A percentile compares a stretch with the other conserved stretches of the same genome.
phyloP scores from a whole-genome alignment of 2,797 vertebrate genomes.

The Onychomys arenicola region DNA sequence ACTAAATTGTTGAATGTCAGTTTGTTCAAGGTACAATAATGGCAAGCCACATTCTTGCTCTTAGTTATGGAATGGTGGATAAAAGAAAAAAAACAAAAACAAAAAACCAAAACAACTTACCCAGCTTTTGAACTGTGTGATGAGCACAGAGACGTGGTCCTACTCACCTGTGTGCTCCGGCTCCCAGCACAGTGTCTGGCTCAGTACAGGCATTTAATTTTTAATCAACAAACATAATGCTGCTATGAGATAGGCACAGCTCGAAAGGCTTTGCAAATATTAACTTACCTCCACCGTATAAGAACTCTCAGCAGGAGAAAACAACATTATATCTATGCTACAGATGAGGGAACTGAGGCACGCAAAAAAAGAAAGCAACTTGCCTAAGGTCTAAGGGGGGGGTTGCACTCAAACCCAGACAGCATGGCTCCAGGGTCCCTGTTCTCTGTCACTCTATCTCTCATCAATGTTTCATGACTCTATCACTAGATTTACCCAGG shows the following conservation, averaged over 20 bases:
- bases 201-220: constrained; percentile 61
- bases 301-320: not conserved
- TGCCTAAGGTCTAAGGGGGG: not conserved
- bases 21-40: not conserved
- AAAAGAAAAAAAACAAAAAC: not conserved
- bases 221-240: constrained; percentile 67
- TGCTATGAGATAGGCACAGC: not conserved
- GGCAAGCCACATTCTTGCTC: constrained; percentile 1
- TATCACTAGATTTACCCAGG: not conserved
- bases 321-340: not conserved
- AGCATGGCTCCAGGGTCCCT: not conserved
- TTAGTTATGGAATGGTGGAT: not conserved
- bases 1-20: not conserved
- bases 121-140: not conserved
- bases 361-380: not conserved
- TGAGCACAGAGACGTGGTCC: not conserved
- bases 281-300: constrained; percentile 7
- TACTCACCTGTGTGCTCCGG: not conserved
- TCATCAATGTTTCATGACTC: constrained; percentile 59
- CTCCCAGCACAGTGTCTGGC: not conserved
- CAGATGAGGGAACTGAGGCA: constrained; percentile 31
- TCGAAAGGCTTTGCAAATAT: not conserved
- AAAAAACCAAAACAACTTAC: too few relatives aligned
- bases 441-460: not conserved
- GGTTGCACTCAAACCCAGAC: not conserved